Evolutionary conservation across 2,113 vertebrate species (phyloP).

Genomic region (Microtus richardsoni): DNA sequence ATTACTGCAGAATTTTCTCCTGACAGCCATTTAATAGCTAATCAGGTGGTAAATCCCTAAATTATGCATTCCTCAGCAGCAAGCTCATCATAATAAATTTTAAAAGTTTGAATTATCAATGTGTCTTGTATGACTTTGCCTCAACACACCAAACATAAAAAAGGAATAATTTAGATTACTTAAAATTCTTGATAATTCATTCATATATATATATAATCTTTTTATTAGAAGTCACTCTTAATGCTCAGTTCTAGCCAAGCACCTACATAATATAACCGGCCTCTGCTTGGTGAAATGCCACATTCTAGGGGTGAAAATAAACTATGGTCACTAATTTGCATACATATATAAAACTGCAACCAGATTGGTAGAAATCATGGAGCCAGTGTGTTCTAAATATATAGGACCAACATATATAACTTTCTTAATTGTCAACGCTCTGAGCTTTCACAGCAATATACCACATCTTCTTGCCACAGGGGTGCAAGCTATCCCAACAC

Average conservation of each 20-base stretch:
- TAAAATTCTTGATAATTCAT: conserved; percentile 38
- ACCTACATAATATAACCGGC: background rate
- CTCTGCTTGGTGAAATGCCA: background rate
- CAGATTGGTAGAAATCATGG: background rate
- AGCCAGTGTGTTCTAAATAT: background rate
- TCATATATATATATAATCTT: background rate
- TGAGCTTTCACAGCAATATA: background rate
- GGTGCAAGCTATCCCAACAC: background rate
- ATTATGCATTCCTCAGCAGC: conserved; percentile 80
- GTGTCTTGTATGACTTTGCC: conserved; percentile 75
- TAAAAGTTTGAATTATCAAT: conserved; percentile 77
- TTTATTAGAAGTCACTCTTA: background rate
- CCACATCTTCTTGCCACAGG: background rate
- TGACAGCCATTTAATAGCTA: conserved; percentile 83
- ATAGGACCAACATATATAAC: background rate
- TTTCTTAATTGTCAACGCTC: background rate
- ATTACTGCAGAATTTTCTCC: conserved; percentile 81
- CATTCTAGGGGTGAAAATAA: background rate
- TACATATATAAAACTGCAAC: background rate
- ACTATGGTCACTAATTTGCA: background rate
- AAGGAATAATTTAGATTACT: conserved; percentile 28
- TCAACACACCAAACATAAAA: conserved; percentile 52
- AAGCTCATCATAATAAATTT: conserved; percentile 77
- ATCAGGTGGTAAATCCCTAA: conserved; percentile 81
- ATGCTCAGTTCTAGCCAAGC: background rate